Evolutionary conservation across 1,140 invertebrate genomes (phyloP).

Genomic region (Teleopsis dalmanni): DNA sequence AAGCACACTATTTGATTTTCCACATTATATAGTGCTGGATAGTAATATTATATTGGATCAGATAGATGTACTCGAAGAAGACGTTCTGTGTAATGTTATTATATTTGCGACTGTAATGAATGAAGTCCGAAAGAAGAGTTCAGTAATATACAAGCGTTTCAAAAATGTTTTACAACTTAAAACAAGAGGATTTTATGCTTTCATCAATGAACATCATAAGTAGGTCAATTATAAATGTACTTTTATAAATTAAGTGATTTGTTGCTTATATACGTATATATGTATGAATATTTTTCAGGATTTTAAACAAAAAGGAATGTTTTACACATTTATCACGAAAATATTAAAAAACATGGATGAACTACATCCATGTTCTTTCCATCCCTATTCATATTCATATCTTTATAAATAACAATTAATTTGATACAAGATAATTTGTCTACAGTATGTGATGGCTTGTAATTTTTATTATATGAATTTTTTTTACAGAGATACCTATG

Average conservation of each 20-base stretch:
- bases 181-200: conserved; percentile 79
- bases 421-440: not conserved
- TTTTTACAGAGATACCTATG: conserved; percentile 72
- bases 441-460: conserved; percentile 8
- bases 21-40: conserved; percentile 86
- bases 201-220: conserved; percentile 95
- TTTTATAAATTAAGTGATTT: no score
- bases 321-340: no score
- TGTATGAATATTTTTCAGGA: no score
- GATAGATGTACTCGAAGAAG: conserved; percentile 85
- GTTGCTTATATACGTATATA: no score
- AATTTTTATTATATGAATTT: conserved; percentile 10
- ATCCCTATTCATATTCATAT: not conserved
- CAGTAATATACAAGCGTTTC: conserved; percentile 81
- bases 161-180: conserved; percentile 73
- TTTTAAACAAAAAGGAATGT: no score
- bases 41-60: conserved; percentile 89
- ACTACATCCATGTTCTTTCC: not conserved
- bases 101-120: conserved; percentile 90
- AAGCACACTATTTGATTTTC: conserved; percentile 54
- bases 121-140: conserved; percentile 83
- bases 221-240: conserved; percentile 46
- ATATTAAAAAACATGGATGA: not conserved
- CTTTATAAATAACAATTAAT: not conserved
- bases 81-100: conserved; percentile 78